phyloP scores from a whole-genome alignment of 2,888 invertebrate genomes.

The Plagodis pulveraria region DNA sequence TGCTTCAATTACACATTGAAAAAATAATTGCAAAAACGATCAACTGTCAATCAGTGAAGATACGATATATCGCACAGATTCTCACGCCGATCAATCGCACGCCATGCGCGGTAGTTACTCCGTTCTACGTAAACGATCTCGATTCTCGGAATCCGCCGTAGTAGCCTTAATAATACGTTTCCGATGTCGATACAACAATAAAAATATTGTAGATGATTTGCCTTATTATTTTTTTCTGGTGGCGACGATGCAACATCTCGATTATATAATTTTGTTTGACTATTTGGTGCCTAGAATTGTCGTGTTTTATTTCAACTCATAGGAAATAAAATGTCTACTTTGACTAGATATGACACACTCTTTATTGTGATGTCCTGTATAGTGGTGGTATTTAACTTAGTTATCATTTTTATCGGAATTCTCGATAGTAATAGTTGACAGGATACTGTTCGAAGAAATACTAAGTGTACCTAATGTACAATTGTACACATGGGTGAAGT shows the following conservation, averaged over 20 bases:
- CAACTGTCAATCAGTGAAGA: conserved; percentile 51
- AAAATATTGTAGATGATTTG: conserved; percentile 36
- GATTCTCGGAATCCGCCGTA: conserved; percentile 68
- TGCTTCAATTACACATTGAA: conserved; percentile 35
- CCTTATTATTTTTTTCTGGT: conserved; percentile 23
- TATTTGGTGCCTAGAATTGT: conserved; percentile 1
- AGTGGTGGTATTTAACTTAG: conserved; percentile 6
- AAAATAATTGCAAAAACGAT: conserved; percentile 47
- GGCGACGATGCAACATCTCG: conserved; percentile 11
- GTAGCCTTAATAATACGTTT: conserved; percentile 63
- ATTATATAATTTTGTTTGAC: conserved; percentile 5
- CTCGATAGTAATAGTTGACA: conserved; percentile 34
- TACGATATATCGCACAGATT: conserved; percentile 65
- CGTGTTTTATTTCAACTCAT: too few relatives aligned
- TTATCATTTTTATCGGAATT: conserved; percentile 30
- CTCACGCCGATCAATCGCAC: conserved; percentile 59
- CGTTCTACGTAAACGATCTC: conserved; percentile 41
- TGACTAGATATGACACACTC: too few relatives aligned
- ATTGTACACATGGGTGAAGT: too few relatives aligned
- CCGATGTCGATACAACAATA: conserved; percentile 51
- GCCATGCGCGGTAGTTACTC: conserved; percentile 36
- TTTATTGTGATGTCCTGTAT: neutral
- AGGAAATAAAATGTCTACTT: too few relatives aligned
- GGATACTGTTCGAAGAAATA: conserved; percentile 38
- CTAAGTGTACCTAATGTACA: too few relatives aligned